phyloP scores from a whole-genome alignment of 2,888 invertebrate genomes.

The Meteorus cinctellus region DNA sequence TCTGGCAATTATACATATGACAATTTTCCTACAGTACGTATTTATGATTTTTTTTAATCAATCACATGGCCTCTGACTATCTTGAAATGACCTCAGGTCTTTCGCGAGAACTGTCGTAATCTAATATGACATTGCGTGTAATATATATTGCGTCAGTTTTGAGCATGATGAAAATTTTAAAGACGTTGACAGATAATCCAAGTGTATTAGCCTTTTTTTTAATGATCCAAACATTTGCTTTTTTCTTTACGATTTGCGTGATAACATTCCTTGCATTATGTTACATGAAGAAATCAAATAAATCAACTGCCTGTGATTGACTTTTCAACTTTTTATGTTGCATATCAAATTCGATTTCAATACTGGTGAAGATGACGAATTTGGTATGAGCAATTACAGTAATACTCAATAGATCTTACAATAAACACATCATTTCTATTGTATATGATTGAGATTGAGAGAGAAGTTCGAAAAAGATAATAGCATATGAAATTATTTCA shows the following conservation, averaged over 20 bases:
- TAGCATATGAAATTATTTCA: neutral
- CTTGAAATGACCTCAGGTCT: slow-evolving; percentile 33
- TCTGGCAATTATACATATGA: neutral
- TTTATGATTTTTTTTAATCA: slow-evolving; percentile 26
- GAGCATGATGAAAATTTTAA: slow-evolving; percentile 33
- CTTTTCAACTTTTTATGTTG: too few relatives aligned
- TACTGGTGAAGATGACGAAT: too few relatives aligned
- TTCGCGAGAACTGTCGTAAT: slow-evolving; percentile 25
- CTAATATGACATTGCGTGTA: slow-evolving; percentile 11
- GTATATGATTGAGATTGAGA: neutral
- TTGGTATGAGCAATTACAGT: neutral
- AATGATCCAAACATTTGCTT: slow-evolving; percentile 7
- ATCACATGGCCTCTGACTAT: slow-evolving; percentile 23
- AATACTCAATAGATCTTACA: neutral
- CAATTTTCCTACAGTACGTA: neutral
- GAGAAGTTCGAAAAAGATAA: neutral
- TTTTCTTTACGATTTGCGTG: neutral
- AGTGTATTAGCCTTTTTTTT: slow-evolving; percentile 1
- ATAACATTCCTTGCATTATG: too few relatives aligned
- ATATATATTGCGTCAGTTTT: slow-evolving; percentile 32
- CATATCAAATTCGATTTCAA: too few relatives aligned
- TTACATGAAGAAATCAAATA: too few relatives aligned
- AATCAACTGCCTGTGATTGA: too few relatives aligned
- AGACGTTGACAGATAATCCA: slow-evolving; percentile 26
- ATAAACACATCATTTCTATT: neutral